phyloP scores from a whole-genome alignment of 2,797 vertebrate species.

The Ispidina picta region DNA sequence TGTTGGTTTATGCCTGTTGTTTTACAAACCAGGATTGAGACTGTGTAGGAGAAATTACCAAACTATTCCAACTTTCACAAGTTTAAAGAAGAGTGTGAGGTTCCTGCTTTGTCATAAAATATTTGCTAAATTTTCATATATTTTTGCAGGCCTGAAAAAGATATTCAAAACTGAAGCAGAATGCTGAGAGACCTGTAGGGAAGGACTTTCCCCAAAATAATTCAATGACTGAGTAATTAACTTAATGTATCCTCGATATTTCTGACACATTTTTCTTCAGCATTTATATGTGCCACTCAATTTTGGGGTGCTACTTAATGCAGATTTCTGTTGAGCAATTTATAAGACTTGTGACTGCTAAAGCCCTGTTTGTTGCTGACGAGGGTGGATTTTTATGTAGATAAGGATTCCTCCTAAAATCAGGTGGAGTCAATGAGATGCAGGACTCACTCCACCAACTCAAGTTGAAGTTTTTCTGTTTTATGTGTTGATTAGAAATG shows the following conservation, averaged over 20 bases:
- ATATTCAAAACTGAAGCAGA: background rate
- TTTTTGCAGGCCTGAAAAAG: background rate
- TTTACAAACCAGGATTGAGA: background rate
- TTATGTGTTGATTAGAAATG: background rate
- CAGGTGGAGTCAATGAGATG: fast-evolving
- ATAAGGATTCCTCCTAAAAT: background rate
- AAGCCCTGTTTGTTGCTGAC: background rate
- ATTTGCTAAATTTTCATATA: background rate
- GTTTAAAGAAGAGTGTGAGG: background rate
- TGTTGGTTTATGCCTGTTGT: background rate
- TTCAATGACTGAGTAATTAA: background rate
- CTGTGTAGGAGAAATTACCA: background rate
- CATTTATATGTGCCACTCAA: fast-evolving
- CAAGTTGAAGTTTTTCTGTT: background rate
- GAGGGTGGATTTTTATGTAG: background rate
- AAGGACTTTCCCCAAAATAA: background rate
- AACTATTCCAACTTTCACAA: background rate
- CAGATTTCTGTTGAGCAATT: background rate
- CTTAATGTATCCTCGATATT: background rate
- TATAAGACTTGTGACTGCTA: background rate
- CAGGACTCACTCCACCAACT: background rate
- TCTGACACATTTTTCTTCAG: background rate
- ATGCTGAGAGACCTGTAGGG: background rate
- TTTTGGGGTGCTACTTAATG: background rate
- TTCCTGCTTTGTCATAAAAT: background rate